These are phyloP conservation scores for Phoeniculus purpureus DNA, from an alignment of 2,797 vertebrate species.

Conservation along the genomic window DNA sequence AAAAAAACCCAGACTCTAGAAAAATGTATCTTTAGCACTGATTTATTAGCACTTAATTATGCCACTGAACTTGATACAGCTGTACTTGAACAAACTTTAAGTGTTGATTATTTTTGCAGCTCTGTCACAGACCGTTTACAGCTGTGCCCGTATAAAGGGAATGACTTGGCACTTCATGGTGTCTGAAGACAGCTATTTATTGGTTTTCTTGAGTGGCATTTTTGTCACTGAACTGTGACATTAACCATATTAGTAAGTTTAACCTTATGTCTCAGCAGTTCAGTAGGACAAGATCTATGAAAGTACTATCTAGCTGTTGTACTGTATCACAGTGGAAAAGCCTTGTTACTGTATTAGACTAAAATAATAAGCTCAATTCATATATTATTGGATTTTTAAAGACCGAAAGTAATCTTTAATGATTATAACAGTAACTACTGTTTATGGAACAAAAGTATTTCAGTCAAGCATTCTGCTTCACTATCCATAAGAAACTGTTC, in stretches of 20 bases:
- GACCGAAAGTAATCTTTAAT: background rate
- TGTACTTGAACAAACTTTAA: background rate
- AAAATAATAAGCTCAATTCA: background rate
- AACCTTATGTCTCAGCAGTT: background rate
- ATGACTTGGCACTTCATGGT: background rate
- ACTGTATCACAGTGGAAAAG: background rate
- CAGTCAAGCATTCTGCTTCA: background rate
- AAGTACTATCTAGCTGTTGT: background rate
- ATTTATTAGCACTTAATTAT: background rate
- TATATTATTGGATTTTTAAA: background rate
- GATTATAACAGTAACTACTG: background rate
- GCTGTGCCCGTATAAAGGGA: background rate
- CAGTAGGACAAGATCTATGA: background rate
- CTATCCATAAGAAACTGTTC: background rate
- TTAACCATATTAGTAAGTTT: background rate
- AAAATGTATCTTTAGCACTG: background rate
- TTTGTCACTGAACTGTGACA: background rate
- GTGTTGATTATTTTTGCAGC: background rate
- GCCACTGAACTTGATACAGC: background rate
- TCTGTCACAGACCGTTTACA: background rate
- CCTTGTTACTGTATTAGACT: background rate
- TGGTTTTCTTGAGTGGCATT: background rate
- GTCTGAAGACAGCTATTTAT: background rate
- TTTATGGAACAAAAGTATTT: background rate
- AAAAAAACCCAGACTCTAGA: background rate